Evolutionary conservation across 2,888 invertebrate genomes (phyloP).

Genomic region (Apeira syringaria): DNA sequence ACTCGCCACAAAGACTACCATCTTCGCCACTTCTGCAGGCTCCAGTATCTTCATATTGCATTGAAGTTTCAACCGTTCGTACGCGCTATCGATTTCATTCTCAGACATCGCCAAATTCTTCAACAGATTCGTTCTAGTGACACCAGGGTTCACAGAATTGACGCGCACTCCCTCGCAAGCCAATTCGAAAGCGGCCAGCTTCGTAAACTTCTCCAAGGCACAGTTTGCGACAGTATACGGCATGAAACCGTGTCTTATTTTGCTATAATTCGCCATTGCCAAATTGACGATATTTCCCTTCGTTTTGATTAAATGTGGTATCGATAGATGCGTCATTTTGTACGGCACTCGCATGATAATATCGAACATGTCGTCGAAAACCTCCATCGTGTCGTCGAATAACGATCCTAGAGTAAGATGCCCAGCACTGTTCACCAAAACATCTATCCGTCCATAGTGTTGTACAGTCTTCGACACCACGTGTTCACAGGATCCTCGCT

Average conservation of each 20-base stretch:
- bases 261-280: slow-evolving; percentile 90
- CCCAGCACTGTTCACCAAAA: slow-evolving; percentile 93
- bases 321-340: slow-evolving; percentile 89
- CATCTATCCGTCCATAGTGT: slow-evolving; percentile 87
- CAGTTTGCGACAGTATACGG: slow-evolving; percentile 43
- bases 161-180: slow-evolving; percentile 46
- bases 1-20: slow-evolving; percentile 54
- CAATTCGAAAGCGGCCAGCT: slow-evolving; percentile 47
- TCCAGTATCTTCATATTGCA: slow-evolving; percentile 40
- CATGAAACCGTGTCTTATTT: slow-evolving; percentile 46
- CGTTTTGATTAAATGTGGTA: slow-evolving; percentile 89
- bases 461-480: slow-evolving; percentile 86
- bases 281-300: slow-evolving; percentile 94
- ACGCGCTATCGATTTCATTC: slow-evolving; percentile 36
- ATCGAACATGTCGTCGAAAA: slow-evolving; percentile 92
- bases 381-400: slow-evolving; percentile 90
- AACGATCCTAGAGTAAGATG: slow-evolving; percentile 86
- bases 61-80: slow-evolving; percentile 24
- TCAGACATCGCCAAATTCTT: slow-evolving; percentile 41
- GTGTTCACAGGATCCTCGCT: slow-evolving; percentile 84
- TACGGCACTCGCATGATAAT: slow-evolving; percentile 90
- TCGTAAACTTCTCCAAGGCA: slow-evolving; percentile 48
- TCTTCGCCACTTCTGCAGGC: slow-evolving; percentile 51
- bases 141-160: slow-evolving; percentile 47
- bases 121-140: slow-evolving; percentile 45